Base-by-base conservation (phyloP, 2,113 vertebrate genomes). In the Pseudopipra pipra region DNA sequence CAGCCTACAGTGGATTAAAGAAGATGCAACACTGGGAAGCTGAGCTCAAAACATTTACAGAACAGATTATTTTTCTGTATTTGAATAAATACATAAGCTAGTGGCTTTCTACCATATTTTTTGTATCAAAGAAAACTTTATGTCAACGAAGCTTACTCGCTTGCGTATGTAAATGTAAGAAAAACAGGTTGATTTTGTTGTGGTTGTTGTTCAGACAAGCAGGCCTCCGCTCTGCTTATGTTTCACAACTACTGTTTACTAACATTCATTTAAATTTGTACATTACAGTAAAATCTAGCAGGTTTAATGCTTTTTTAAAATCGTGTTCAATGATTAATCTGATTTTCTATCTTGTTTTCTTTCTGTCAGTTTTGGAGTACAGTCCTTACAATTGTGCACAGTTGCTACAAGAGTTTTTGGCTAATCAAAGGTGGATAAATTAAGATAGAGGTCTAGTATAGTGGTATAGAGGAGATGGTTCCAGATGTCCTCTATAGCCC, bases 351-450 rank as follows among this genome's bases (percentile, higher is more conserved):
- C 20, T 51, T 54, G 20, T 79, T 79, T 95, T 72, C 12, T 72
- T 66, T 70, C 63, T 65, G 24, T 59, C 12, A 15, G 7, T 39
- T 88, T 88, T 80, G 59, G 31, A 47, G 14, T 70, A 27, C 8
- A 51, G 33, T 41, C 33, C 8, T 62, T 58, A 52, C 2, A 33
- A 2, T 20, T 51, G 6, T 2, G 0, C 0, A 0, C 19, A 43
- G 58, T 71, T 93, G 17, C 56, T 52, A 41, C 58, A 33, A 37
- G 41, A 83, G n/a, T 63, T n/a, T 28, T 67, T 37, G 28, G 51
- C 24, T 84, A 62, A 15, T 87, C 59, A 85, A 67, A 37, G 27
- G 33, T 11, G 55, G 23, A 47, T 44, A 27, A 1, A 2, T 51
- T 46, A 68, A 77, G 10, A 14, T 44, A 58, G 82, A 93, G 8